Base-by-base conservation (phyloP, 1,140 invertebrate species). In the Rhopalosiphum maidis region DNA sequence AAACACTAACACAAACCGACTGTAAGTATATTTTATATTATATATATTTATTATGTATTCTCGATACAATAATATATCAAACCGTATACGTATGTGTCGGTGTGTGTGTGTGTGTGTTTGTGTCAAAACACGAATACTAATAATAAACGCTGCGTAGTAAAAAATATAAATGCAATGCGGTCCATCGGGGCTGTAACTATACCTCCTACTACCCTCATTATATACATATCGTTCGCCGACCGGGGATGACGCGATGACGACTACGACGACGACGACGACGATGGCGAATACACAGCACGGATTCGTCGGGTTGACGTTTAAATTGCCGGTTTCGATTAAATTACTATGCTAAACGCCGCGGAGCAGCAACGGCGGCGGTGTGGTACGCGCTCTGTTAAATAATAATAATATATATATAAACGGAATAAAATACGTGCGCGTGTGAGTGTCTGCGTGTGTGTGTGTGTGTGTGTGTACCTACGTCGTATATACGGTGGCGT, bases 261-360 rank as follows among this genome's bases (percentile, higher is more conserved):
- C 5, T 30, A 21, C 5, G 30, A 82, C 21, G 77, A 37, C 21
- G 35, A 41, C 21, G 8, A 85, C 37, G 82, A 11, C 3, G 82
- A 23, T 37, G 35, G 22, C 82, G 22, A 23, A 15, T 30, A 86
- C 41, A 46, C 0, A 7, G 11, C 22, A 30, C 25, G 83, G 23
- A 86, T 85, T 41, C 23, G 41, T 86, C 83, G 37, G 83, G 83
- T 86, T 46, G 41, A 86, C 83, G 83, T 43, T 86, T 46, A 86
- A 86, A 86, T 86, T 86, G 83, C 83, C 25, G 83, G 83, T 86
- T 86, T 46, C 41, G 83, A 25, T 86, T 46, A 86, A 86, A 86
- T 86, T 46, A 30, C 9, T 25, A 15, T 30, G 83, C 23, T 86
- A 86, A 43, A 41, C 82, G 82, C 35, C 82, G 68, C 11, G 51